Percentiles rank a stretch among this genome's conserved stretches.
Evolutionary conservation across 2,888 invertebrate genomes (phyloP).

Genomic region (Orthosia incerta): DNA sequence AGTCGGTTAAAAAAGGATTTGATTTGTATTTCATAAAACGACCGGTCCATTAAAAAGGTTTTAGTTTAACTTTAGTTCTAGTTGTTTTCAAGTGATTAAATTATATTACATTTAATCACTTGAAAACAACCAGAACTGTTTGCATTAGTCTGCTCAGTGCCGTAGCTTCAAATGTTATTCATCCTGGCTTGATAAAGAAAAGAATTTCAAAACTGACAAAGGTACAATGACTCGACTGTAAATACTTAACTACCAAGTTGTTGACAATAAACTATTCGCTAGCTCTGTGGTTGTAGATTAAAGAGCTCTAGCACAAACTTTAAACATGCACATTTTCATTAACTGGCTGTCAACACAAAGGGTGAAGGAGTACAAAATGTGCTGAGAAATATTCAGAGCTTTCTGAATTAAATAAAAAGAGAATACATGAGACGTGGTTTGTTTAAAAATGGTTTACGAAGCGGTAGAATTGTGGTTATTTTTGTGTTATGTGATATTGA

Average conservation of each 20-base stretch:
- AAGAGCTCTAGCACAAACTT: conserved; percentile 38
- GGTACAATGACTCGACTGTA: neutral
- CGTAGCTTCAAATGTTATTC: neutral
- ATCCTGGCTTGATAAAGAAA: neutral
- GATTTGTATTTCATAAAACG: neutral
- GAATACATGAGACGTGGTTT: neutral
- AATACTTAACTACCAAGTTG: conserved; percentile 14
- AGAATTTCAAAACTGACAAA: neutral
- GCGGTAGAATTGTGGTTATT: neutral
- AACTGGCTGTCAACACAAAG: conserved; percentile 36
- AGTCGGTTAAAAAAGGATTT: too few relatives aligned
- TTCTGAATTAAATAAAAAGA: conserved; percentile 19
- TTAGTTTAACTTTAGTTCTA: neutral
- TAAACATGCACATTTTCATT: conserved; percentile 53
- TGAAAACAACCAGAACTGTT: too few relatives aligned
- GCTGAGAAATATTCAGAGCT: conserved; percentile 29
- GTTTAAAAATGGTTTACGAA: conserved; percentile 8
- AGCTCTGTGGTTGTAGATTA: conserved; percentile 49
- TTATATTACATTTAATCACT: too few relatives aligned
- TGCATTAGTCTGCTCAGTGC: neutral
- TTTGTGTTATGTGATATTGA: neutral
- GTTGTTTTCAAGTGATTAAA: neutral
- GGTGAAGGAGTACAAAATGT: conserved; percentile 16
- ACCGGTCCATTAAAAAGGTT: neutral
- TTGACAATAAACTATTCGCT: conserved; percentile 44